Conservation (phyloP, 2,888 invertebrate genomes). For the Hydrotaea diabolus region DNA sequence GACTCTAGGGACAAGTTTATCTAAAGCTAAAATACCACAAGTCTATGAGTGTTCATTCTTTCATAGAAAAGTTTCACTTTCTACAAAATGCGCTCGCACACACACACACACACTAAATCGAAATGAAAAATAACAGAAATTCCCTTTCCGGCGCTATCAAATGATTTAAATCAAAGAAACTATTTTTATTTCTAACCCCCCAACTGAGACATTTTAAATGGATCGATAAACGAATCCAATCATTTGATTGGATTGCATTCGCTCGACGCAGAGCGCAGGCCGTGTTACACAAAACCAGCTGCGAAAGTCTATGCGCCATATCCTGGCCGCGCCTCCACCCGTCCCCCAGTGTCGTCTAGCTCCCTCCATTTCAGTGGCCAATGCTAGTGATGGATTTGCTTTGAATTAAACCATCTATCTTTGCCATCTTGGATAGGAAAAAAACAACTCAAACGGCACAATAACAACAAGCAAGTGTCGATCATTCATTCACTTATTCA, state of each 20-base stretch:
- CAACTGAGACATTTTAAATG: slow-evolving; percentile 58
- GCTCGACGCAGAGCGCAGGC: background rate
- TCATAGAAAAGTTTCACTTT: slow-evolving; percentile 56
- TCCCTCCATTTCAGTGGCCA: slow-evolving; percentile 24
- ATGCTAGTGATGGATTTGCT: slow-evolving; percentile 62
- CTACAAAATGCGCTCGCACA: background rate
- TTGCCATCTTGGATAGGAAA: slow-evolving; percentile 52
- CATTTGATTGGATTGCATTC: slow-evolving; percentile 41
- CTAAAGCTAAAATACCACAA: background rate
- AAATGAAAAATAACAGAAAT: too few relatives aligned
- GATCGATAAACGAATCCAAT: slow-evolving; percentile 52
- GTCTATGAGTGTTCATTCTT: background rate
- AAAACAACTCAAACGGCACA: background rate
- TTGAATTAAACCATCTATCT: slow-evolving; percentile 61
- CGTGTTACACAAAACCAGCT: slow-evolving; percentile 22
- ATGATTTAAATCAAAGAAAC: slow-evolving; percentile 42
- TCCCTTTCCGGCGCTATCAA: slow-evolving; percentile 62
- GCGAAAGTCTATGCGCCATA: background rate
- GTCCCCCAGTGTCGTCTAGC: background rate
- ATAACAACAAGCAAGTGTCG: slow-evolving; percentile 46
- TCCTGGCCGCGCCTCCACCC: background rate
- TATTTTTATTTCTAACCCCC: slow-evolving; percentile 48
- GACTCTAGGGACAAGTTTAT: too few relatives aligned
- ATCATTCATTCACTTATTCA: slow-evolving; percentile 63
- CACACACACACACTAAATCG: background rate